Percentiles rank a stretch among this genome's conserved stretches.
Evolutionary conservation across 1,140 invertebrate genomes (phyloP).

Genomic region (Rhyacophila brunnea): DNA sequence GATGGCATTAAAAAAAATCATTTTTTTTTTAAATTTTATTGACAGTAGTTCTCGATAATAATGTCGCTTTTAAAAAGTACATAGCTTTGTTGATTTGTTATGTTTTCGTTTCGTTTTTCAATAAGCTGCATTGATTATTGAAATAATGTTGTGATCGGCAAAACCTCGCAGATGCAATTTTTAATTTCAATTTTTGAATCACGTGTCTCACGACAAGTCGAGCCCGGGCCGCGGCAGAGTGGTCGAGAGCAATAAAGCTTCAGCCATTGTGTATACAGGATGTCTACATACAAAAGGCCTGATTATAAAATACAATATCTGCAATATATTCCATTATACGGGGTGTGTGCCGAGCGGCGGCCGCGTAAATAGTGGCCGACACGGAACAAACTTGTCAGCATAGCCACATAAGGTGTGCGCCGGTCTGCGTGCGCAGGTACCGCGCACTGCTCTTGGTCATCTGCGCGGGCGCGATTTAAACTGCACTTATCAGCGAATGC

Average conservation of each 20-base stretch:
- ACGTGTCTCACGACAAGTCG: constrained; percentile 1
- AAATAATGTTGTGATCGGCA: too few relatives aligned
- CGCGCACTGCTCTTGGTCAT: not conserved
- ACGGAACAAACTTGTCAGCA: constrained; percentile 35
- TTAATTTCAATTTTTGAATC: not conserved
- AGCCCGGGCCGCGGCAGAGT: constrained; percentile 3
- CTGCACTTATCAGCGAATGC: too few relatives aligned
- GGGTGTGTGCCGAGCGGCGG: constrained; percentile 14
- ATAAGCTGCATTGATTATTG: too few relatives aligned
- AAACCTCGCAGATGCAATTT: not conserved
- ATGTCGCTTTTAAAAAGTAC: too few relatives aligned
- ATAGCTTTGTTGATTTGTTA: too few relatives aligned
- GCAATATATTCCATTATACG: constrained; percentile 36
- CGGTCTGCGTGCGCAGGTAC: not conserved
- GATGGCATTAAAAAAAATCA: too few relatives aligned
- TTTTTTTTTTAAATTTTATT: too few relatives aligned
- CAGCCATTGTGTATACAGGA: constrained; percentile 36
- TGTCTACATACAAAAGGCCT: constrained; percentile 36
- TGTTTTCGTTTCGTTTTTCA: too few relatives aligned
- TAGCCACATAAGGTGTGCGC: constrained; percentile 35
- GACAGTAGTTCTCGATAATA: too few relatives aligned
- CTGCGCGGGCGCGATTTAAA: too few relatives aligned
- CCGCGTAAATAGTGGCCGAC: constrained; percentile 32
- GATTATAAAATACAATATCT: constrained; percentile 37
- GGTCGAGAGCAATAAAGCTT: constrained; percentile 29